Conservation (phyloP, 2,888 invertebrate genomes). For the Machimus rusticus region DNA sequence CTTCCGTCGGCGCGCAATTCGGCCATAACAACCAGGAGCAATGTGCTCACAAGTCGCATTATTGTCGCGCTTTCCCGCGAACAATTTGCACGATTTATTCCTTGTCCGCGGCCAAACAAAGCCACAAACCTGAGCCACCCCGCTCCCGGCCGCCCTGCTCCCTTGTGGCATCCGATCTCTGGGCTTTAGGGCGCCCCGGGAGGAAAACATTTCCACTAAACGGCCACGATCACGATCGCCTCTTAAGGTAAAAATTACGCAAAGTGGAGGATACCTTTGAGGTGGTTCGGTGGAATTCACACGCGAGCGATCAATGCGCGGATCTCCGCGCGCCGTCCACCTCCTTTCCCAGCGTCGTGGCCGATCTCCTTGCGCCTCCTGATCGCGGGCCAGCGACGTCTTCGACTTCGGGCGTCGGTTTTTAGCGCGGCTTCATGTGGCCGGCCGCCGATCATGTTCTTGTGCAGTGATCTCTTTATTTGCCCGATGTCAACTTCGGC, state of each 20-base stretch:
- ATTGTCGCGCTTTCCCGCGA: constrained; percentile 25
- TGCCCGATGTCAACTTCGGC: constrained; percentile 31
- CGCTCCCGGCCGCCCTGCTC: not conserved
- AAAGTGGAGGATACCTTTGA: constrained; percentile 25
- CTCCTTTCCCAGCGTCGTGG: not conserved
- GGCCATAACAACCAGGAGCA: not conserved
- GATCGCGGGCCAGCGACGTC: not conserved
- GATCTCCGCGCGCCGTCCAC: not conserved
- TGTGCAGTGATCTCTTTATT: constrained; percentile 40
- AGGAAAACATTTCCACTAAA: constrained; percentile 32
- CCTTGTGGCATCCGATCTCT: not conserved
- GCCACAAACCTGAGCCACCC: not conserved
- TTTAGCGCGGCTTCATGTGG: not conserved
- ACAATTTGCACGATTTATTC: constrained; percentile 41
- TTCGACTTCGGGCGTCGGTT: not conserved
- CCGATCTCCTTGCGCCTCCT: not conserved
- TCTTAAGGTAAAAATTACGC: constrained; percentile 40
- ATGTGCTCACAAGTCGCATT: constrained; percentile 15
- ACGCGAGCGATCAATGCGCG: constrained; percentile 9
- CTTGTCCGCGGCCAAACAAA: constrained; percentile 34
- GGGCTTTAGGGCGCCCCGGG: constrained; percentile 1
- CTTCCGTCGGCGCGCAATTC: not conserved
- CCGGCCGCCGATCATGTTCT: constrained; percentile 34
- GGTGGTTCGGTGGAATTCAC: constrained; percentile 28
- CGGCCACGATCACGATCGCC: constrained; percentile 40